These are phyloP conservation scores for Limnodromus scolopaceus DNA, from an alignment of 2,797 vertebrate species.

Conservation along the genomic window DNA sequence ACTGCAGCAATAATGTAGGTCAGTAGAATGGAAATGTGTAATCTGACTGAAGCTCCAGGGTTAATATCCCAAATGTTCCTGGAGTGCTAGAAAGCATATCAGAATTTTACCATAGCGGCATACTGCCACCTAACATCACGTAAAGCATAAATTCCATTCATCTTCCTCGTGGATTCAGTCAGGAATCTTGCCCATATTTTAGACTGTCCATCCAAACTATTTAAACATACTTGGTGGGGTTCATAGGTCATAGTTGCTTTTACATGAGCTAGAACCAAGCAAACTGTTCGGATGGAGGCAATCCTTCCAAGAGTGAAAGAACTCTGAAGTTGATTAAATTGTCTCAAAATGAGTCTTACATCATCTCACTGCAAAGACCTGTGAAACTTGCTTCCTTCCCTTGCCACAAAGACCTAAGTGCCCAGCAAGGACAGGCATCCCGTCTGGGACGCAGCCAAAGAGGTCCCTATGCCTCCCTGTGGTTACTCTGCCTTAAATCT, in stretches of 20 bases:
- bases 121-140: conserved; percentile 61
- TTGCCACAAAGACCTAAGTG: background rate
- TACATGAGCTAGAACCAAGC: background rate
- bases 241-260: background rate
- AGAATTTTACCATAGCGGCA: background rate
- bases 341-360: background rate
- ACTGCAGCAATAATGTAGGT: background rate
- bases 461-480: background rate
- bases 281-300: background rate
- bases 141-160: background rate
- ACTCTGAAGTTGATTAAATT: background rate
- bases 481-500: background rate
- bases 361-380: background rate
- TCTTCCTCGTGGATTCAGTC: background rate
- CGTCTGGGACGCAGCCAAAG: background rate
- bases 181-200: background rate
- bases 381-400: background rate
- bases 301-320: fast-evolving
- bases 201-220: background rate
- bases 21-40: conserved; percentile 11
- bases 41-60: background rate
- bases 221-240: background rate
- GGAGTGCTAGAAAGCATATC: background rate
- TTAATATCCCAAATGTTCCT: conserved; percentile 26
- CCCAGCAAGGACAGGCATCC: background rate